phyloP scores from a whole-genome alignment of 64 coral and sea anemone genomes.

The Porites australiensis region DNA sequence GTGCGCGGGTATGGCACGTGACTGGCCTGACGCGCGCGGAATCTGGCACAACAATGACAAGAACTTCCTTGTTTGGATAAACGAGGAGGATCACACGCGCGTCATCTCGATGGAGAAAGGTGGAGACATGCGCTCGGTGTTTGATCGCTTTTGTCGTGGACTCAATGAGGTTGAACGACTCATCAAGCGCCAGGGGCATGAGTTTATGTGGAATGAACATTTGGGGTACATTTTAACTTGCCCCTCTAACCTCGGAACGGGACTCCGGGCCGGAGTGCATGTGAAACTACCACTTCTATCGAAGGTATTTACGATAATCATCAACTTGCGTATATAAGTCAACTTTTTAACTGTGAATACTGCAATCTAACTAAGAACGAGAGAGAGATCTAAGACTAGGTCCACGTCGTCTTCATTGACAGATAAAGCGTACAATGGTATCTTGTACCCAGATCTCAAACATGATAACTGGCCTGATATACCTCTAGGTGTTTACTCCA shows the following conservation, averaged over 20 bases:
- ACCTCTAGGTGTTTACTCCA: no score
- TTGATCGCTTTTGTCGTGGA: conserved; percentile 84
- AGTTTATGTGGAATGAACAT: conserved; percentile 92
- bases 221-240: conserved; percentile 86
- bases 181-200: conserved; percentile 69
- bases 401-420: no score
- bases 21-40: conserved; percentile 87
- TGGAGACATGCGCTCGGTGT: conserved; percentile 80
- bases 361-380: no score
- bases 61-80: conserved; percentile 87
- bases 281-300: conserved; percentile 69
- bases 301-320: conserved; percentile 41
- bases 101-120: conserved; percentile 88
- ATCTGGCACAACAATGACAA: conserved; percentile 89
- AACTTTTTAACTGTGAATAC: no score
- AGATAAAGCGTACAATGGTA: no score
- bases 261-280: conserved; percentile 88
- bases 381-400: no score
- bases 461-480: no score
- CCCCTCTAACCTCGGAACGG: conserved; percentile 90
- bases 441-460: no score
- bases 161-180: conserved; percentile 76
- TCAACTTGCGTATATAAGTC: no score
- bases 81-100: conserved; percentile 84
- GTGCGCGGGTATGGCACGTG: conserved; percentile 89